Conservation (phyloP, 2,113 vertebrate species). For the Solea solea region DNA sequence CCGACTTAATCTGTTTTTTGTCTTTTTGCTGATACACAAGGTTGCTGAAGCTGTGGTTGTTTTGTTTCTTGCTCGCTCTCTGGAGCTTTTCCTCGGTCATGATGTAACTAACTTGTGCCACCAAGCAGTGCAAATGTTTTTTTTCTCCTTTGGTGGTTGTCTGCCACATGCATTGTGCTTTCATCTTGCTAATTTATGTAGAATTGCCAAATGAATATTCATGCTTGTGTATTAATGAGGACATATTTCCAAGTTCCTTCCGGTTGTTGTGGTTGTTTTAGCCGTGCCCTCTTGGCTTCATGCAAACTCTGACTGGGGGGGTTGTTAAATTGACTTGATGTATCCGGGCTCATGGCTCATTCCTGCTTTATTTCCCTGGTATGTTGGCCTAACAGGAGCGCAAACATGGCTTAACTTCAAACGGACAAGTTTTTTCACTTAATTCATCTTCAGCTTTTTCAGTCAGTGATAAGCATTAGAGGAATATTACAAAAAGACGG, state of each 20-base stretch:
- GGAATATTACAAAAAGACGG: constrained; percentile 9
- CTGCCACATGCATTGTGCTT: constrained; percentile 13
- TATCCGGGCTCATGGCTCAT: background rate
- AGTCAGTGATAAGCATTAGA: constrained; percentile 4
- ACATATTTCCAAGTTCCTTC: constrained; percentile 15
- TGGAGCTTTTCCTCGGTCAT: background rate
- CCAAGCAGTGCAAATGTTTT: background rate
- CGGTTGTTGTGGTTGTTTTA: constrained; percentile 30
- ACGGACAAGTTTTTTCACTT: background rate
- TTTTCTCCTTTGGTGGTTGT: background rate
- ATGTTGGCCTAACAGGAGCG: constrained; percentile 4
- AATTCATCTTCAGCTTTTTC: background rate
- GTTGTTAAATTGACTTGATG: constrained; percentile 9
- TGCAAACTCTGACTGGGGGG: constrained; percentile 11
- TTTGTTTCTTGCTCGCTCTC: constrained; percentile 24
- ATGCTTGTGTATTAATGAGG: constrained; percentile 13
- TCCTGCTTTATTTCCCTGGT: background rate
- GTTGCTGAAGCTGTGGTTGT: constrained; percentile 6
- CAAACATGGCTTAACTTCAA: background rate
- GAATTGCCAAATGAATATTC: constrained; percentile 33
- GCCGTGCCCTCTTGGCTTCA: constrained; percentile 7
- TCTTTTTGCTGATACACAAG: constrained; percentile 20
- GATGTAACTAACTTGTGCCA: constrained; percentile 7
- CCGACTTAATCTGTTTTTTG: background rate
- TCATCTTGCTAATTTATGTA: constrained; percentile 39